These are phyloP conservation scores for Apodemus agrarius DNA, from an alignment of 2,797 vertebrate species.

Conservation along the genomic window DNA sequence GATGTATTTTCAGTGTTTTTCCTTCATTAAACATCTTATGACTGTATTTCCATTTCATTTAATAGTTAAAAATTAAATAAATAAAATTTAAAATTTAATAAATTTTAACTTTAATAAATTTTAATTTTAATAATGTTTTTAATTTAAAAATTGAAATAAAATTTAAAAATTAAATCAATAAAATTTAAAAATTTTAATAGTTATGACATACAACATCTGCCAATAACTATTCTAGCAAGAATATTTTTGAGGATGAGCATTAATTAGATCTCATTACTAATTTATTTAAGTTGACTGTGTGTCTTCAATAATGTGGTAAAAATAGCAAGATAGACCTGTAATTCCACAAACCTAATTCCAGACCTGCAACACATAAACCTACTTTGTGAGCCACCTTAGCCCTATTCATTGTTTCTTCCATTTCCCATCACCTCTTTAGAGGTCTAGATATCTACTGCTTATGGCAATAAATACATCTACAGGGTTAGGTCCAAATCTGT, in stretches of 20 bases:
- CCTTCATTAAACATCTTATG: background rate
- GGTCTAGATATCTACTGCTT: background rate
- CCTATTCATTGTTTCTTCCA: background rate
- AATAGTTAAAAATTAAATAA: too few relatives aligned
- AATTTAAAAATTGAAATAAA: too few relatives aligned
- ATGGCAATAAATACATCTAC: too few relatives aligned
- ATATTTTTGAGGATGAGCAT: slow-evolving; percentile 25
- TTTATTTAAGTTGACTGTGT: slow-evolving; percentile 1
- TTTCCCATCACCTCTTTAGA: background rate
- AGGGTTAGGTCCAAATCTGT: background rate
- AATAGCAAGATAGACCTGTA: background rate
- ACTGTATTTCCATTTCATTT: slow-evolving; percentile 1
- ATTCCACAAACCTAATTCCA: background rate
- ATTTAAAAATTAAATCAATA: too few relatives aligned
- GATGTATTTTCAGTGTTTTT: background rate
- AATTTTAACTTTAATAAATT: too few relatives aligned
- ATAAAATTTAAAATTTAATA: too few relatives aligned
- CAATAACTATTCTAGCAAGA: slow-evolving; percentile 15
- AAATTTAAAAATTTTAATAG: background rate
- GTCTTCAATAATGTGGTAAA: background rate
- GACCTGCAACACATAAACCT: background rate
- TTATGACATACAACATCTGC: background rate
- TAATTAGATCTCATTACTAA: background rate
- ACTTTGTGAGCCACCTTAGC: background rate
- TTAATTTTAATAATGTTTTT: too few relatives aligned